Evolutionary conservation across 1,140 invertebrate species (phyloP).

Genomic region (Aethina tumida): DNA sequence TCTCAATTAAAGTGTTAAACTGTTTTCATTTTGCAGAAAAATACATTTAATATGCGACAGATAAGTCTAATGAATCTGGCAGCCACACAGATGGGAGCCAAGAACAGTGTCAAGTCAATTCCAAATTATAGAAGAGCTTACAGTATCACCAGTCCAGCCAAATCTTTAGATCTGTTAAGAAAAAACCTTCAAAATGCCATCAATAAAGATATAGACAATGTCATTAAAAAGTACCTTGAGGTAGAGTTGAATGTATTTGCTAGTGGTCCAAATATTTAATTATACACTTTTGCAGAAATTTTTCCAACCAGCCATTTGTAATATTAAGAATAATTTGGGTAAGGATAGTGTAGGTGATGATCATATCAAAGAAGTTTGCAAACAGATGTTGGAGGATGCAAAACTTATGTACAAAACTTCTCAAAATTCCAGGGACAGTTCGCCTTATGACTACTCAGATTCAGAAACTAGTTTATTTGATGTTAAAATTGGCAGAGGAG

Average conservation of each 20-base stretch:
- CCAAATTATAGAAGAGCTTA: conserved; percentile 32
- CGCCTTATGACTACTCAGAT: conserved; percentile 41
- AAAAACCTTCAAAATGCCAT: conserved; percentile 65
- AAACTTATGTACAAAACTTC: conserved; percentile 52
- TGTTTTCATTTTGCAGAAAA: conserved; percentile 40
- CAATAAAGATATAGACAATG: conserved; percentile 66
- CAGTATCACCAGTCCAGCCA: conserved; percentile 46
- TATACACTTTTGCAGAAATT: conserved; percentile 47
- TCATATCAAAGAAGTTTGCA: conserved; percentile 60
- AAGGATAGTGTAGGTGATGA: conserved; percentile 64
- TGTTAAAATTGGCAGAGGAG: conserved; percentile 15
- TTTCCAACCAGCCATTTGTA: conserved; percentile 69
- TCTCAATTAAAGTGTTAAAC: conserved; percentile 5
- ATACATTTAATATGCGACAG: conserved; percentile 49
- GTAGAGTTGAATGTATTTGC: conserved; percentile 36
- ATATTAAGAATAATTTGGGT: conserved; percentile 65
- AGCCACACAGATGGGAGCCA: conserved; percentile 39
- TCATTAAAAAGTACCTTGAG: conserved; percentile 65
- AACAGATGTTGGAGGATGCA: conserved; percentile 69
- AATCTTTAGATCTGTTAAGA: conserved; percentile 61
- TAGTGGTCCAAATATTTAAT: conserved; percentile 7
- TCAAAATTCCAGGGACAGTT: conserved; percentile 33
- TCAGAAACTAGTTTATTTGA: conserved; percentile 23
- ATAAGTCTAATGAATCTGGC: conserved; percentile 50
- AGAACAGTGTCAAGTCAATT: conserved; percentile 42